Evolutionary conservation across 2,888 invertebrate species (phyloP).

Genomic region (Cyaniris semiargus): DNA sequence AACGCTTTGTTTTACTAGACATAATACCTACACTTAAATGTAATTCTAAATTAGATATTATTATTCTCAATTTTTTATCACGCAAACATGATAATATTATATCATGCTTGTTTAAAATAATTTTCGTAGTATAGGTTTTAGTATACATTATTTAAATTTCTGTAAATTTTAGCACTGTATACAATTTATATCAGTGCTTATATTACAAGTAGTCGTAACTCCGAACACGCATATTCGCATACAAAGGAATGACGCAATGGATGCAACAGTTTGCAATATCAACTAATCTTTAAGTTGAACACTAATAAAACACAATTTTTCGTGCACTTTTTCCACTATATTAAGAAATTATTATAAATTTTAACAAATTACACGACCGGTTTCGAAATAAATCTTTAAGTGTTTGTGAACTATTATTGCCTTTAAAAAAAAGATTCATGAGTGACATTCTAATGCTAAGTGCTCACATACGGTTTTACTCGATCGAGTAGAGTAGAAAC

Average conservation of each 20-base stretch:
- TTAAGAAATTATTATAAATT: too few relatives aligned
- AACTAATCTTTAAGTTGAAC: not conserved
- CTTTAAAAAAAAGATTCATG: too few relatives aligned
- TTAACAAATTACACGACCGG: too few relatives aligned
- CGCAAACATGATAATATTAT: not conserved
- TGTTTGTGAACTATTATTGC: too few relatives aligned
- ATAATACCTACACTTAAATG: not conserved
- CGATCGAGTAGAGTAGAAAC: too few relatives aligned
- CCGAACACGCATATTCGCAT: not conserved
- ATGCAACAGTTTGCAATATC: not conserved
- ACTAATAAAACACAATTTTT: too few relatives aligned
- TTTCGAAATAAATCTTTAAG: too few relatives aligned
- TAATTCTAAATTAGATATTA: not conserved
- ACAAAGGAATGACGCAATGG: not conserved
- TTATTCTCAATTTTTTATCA: not conserved
- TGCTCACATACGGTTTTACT: too few relatives aligned
- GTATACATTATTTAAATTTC: not conserved
- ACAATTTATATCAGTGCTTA: not conserved
- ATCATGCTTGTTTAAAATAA: not conserved
- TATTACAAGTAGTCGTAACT: not conserved
- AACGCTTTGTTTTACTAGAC: not conserved
- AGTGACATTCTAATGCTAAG: too few relatives aligned
- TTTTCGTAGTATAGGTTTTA: not conserved
- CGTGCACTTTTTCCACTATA: too few relatives aligned
- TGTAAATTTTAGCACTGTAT: not conserved